Evolutionary conservation across 1,140 invertebrate species (phyloP).

Genomic region (Drosophila sproati): DNA sequence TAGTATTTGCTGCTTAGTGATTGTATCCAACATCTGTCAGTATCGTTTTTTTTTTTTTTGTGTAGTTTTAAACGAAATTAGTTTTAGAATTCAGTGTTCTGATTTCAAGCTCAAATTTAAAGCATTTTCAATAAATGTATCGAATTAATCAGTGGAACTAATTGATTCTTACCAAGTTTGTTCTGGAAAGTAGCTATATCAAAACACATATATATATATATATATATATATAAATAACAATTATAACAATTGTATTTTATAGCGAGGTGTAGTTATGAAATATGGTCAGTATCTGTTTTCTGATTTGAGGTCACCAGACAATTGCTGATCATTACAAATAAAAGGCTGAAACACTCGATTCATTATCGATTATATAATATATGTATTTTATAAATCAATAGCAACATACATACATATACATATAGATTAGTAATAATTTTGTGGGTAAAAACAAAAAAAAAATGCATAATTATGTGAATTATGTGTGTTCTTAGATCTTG

Average conservation of each 20-base stretch:
- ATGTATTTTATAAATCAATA: conserved; percentile 18
- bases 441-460: conserved; percentile 4
- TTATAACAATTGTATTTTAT: not conserved
- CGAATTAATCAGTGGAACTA: too few species aligned
- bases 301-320: conserved; percentile 4
- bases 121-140: too few species aligned
- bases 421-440: conserved; percentile 9
- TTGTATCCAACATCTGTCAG: too few species aligned
- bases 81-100: too few species aligned
- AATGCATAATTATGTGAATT: conserved; percentile 4
- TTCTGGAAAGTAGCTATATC: too few species aligned
- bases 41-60: too few species aligned
- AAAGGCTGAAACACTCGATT: conserved; percentile 8
- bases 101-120: too few species aligned
- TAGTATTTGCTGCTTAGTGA: too few species aligned
- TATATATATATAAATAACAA: too few species aligned
- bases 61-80: too few species aligned
- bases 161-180: conserved; percentile 1
- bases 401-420: conserved; percentile 21
- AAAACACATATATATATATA: not conserved
- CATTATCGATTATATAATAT: conserved; percentile 29
- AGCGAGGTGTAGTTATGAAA: too few species aligned
- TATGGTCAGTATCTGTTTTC: too few species aligned
- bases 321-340: conserved; percentile 4
- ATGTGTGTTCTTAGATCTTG: conserved; percentile 51